Conservation (phyloP, 2,888 invertebrate genomes). For the Ochlodes sylvanus region DNA sequence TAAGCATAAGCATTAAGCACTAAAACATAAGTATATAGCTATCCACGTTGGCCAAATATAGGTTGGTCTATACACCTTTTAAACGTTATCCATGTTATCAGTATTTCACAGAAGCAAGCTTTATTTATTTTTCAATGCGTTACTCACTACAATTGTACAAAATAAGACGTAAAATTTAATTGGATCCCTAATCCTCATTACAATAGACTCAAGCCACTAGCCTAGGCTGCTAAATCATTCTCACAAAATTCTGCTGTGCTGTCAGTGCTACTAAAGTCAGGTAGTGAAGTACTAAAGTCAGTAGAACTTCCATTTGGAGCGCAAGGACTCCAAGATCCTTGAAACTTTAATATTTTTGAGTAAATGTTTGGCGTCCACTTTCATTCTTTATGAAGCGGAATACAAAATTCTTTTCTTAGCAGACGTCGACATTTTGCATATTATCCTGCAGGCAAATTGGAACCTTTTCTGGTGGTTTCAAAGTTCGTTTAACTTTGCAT, state of each 20-base stretch:
- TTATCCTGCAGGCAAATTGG: conserved; percentile 7
- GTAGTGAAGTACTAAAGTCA: no score
- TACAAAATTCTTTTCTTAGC: conserved; percentile 35
- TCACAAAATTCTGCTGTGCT: background rate
- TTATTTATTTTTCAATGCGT: no score
- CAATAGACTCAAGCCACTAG: background rate
- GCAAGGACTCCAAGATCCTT: conserved; percentile 21
- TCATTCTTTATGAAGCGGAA: conserved; percentile 33
- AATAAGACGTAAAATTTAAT: no score
- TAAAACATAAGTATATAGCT: no score
- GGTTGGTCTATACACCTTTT: no score
- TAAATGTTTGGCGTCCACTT: conserved; percentile 35
- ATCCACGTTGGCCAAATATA: no score
- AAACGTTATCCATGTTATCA: no score
- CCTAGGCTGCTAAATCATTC: background rate
- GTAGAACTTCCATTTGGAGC: conserved; percentile 28
- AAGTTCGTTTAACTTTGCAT: background rate
- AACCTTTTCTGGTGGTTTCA: background rate
- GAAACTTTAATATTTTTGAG: conserved; percentile 37
- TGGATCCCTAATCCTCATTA: no score
- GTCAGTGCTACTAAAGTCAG: conserved; percentile 7
- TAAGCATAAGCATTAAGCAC: no score
- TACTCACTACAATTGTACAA: no score
- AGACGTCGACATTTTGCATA: conserved; percentile 22
- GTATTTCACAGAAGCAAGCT: no score